Evolutionary conservation across 37 sponge, comb jelly and placozoan genomes (phyloP).

Genomic region (Corticium candelabrum): DNA sequence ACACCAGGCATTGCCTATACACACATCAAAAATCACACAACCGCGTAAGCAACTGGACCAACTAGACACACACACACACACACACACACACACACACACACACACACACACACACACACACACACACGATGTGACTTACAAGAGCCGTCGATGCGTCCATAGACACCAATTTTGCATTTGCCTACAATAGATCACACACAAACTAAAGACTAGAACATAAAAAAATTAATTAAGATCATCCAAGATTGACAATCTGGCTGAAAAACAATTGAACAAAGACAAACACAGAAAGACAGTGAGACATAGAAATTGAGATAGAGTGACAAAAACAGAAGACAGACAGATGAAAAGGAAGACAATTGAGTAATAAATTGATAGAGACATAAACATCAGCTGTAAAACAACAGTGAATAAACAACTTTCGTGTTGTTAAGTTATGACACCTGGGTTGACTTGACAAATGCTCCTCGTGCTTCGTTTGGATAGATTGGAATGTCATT

Average conservation of each 20-base stretch:
- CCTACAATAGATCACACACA: slow-evolving; percentile 9
- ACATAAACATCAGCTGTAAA: too few relatives aligned
- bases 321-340: too few relatives aligned
- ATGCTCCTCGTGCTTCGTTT: slow-evolving; percentile 44
- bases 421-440: background rate
- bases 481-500: slow-evolving; percentile 48
- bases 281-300: too few relatives aligned
- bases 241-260: too few relatives aligned
- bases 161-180: slow-evolving; percentile 19
- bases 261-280: too few relatives aligned
- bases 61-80: slow-evolving; percentile 9
- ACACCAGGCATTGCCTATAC: slow-evolving; percentile 58
- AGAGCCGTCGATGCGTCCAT: slow-evolving; percentile 9
- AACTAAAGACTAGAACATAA: background rate
- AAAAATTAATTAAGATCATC: too few relatives aligned
- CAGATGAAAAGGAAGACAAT: too few relatives aligned
- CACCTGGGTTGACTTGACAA: slow-evolving; percentile 53
- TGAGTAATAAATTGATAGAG: too few relatives aligned
- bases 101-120: too few relatives aligned
- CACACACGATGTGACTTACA: too few relatives aligned
- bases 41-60: background rate
- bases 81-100: too few relatives aligned
- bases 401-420: background rate
- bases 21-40: background rate
- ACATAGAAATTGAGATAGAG: too few relatives aligned